Evolutionary conservation across 2,888 invertebrate species (phyloP), one percentile per base, ranked within the genome.

Genomic region (Perizoma flavofasciatum): DNA sequence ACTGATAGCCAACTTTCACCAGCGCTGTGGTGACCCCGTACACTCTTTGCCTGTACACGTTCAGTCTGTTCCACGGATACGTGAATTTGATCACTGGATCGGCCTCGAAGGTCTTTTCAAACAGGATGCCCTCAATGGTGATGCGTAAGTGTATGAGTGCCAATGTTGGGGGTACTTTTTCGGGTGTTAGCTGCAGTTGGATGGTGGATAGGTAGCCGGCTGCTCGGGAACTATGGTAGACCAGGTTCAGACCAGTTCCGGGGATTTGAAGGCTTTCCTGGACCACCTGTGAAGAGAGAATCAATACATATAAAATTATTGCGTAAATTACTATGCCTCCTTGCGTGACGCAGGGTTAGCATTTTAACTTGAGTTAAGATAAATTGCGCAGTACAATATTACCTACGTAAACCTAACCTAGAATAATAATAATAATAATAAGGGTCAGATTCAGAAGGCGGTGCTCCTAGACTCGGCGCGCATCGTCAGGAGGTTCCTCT

Each of bases 71-170:
- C 99, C 99, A 99, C 0, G 98, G 96, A 79, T 98, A 99, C 0
- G 98, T 98, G 86, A 98, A 98, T 79, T 98, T 98, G 68, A 99
- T 97, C 40, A 97, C 96, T 0, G 98, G 98, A 86, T 98, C 98
- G 0, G 99, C 98, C 87, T 99, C 99, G 80, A 99, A 98, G 0
- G 95, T 95, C 79, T 97, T 97, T 79, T 98, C 97, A 79, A 98
- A 97, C 4, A 98, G 93, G 58, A 98, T 97, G 7, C 99, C 99
- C 87, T 99, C 98, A 71, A 98, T 97, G 2, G 97, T 97, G 62
- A 99, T 98, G 57, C 96, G 93, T 53, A 99, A 88, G 82, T 98
- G 98, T 55, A 99, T 98, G n/a, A 97, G 91, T 61, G 96, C 96
- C 45, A 98, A 87, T 0, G 96, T 94, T 0, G 95, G 85, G 0